phyloP scores from a whole-genome alignment of 1,140 invertebrate species.

The Eciton burchellii region DNA sequence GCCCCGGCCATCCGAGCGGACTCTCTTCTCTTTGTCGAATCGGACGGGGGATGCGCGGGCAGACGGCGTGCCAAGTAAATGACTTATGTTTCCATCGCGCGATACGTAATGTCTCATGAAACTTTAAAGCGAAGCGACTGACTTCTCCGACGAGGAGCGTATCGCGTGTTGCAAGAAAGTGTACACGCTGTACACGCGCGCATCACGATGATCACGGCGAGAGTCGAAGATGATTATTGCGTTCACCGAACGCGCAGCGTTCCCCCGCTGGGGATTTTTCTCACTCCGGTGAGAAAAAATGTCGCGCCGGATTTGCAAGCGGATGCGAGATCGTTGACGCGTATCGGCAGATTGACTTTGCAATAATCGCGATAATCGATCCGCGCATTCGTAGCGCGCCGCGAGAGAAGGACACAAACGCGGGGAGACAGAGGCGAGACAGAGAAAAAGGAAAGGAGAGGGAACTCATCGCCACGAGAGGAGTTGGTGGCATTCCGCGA shows the following conservation, averaged over 20 bases:
- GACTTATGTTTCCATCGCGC: background rate
- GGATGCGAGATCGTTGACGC: background rate
- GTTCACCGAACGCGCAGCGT: no score
- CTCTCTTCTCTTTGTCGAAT: background rate
- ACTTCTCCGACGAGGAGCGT: background rate
- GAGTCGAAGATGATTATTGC: background rate
- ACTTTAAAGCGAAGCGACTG: no score
- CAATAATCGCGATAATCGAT: constrained; percentile 20
- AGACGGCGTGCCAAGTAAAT: background rate
- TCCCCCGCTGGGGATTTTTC: no score
- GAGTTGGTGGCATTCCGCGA: constrained; percentile 3
- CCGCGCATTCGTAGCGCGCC: constrained; percentile 10
- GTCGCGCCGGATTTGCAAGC: constrained; percentile 14
- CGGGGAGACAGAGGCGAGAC: background rate
- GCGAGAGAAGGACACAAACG: background rate
- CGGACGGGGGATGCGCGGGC: background rate
- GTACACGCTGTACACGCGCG: background rate
- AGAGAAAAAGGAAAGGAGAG: constrained; percentile 24
- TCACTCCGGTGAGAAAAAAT: no score
- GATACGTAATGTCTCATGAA: no score
- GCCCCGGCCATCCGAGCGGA: background rate
- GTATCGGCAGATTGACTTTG: constrained; percentile 23
- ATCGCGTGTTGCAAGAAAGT: background rate
- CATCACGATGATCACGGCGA: background rate
- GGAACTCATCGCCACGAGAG: background rate